phyloP scores from a whole-genome alignment of 2,888 invertebrate species.

The Stratiomys singularior region DNA sequence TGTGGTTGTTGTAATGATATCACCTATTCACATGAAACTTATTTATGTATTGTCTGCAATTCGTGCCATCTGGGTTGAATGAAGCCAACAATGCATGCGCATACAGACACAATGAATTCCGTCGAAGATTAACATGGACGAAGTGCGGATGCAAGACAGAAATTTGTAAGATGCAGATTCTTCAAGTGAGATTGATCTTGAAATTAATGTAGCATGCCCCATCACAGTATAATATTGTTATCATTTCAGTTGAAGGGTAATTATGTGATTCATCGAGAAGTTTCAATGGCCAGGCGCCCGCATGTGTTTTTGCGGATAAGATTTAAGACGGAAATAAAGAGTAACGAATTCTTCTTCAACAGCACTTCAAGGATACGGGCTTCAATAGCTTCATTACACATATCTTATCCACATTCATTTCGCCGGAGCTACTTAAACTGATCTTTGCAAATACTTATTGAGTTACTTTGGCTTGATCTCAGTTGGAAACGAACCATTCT shows the following conservation, averaged over 20 bases:
- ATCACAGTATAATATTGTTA: conserved; percentile 1
- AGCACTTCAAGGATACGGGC: conserved; percentile 27
- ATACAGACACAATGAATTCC: neutral
- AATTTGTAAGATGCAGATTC: neutral
- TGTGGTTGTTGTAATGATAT: conserved; percentile 12
- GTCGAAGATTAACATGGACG: neutral
- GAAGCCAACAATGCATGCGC: too few species aligned
- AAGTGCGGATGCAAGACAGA: neutral
- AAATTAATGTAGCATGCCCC: neutral
- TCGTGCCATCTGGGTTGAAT: too few species aligned
- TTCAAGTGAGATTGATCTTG: conserved; percentile 7
- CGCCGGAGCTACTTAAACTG: too few species aligned
- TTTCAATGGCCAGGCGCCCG: conserved; percentile 33
- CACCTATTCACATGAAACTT: neutral
- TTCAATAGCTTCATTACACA: neutral
- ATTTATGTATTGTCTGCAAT: too few species aligned
- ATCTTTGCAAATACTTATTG: too few species aligned
- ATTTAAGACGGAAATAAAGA: conserved; percentile 32
- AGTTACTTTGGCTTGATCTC: too few species aligned
- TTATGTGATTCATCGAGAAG: conserved; percentile 17
- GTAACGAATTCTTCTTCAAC: neutral
- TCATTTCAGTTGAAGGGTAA: neutral
- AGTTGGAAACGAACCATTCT: too few species aligned
- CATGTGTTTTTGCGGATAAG: conserved; percentile 5
- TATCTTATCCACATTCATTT: neutral